These are phyloP conservation scores for Galleria mellonella DNA, from an alignment of 1,140 invertebrate genomes.

Conservation along the genomic window DNA sequence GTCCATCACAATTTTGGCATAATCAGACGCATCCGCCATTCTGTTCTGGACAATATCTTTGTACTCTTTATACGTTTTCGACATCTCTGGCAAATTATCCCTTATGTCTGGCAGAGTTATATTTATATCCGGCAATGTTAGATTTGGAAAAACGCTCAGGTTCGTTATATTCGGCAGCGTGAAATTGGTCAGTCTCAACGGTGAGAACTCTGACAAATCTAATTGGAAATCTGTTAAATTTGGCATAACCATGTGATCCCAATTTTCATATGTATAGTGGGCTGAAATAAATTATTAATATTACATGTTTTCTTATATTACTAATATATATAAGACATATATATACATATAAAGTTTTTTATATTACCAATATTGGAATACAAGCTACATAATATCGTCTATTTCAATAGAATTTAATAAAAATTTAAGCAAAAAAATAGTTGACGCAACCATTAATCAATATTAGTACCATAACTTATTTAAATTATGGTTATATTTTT, in stretches of 20 bases:
- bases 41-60: conserved; percentile 57
- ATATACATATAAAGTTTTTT: too few species aligned
- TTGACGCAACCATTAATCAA: too few species aligned
- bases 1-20: conserved; percentile 43
- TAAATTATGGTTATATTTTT: too few species aligned
- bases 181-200: conserved; percentile 31
- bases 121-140: conserved; percentile 49
- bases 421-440: too few species aligned
- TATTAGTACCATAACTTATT: too few species aligned
- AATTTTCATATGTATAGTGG: conserved; percentile 67
- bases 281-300: conserved; percentile 51
- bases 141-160: conserved; percentile 22
- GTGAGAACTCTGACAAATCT: conserved; percentile 43
- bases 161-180: conserved; percentile 39
- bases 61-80: conserved; percentile 54
- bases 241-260: conserved; percentile 52
- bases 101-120: conserved; percentile 48
- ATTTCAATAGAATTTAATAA: too few species aligned
- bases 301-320: conserved; percentile 5
- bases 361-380: too few species aligned
- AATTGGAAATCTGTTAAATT: conserved; percentile 60
- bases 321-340: not conserved
- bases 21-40: conserved; percentile 53
- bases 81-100: conserved; percentile 42
- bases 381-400: too few species aligned